phyloP scores from a whole-genome alignment of 2,113 vertebrate species.

The Hepsetus odoe region DNA sequence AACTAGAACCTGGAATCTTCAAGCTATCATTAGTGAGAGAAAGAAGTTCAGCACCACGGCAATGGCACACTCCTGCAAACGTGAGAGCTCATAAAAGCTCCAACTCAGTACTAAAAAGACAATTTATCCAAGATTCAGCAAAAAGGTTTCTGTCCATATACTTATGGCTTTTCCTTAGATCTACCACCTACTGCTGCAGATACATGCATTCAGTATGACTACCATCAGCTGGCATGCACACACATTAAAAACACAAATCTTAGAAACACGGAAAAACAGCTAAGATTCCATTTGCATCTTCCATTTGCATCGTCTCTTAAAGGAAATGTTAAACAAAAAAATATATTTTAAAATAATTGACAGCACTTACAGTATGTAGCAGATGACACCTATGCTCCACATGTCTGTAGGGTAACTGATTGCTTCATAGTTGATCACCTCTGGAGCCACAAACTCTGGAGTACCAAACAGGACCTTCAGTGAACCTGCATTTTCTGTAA shows the following conservation, averaged over 20 bases:
- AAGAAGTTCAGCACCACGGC: constrained; percentile 1
- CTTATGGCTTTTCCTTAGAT: background rate
- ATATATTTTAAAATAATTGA: too few relatives aligned
- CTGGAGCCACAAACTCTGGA: constrained; percentile 97
- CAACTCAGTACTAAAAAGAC: constrained; percentile 21
- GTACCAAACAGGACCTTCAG: constrained; percentile 98
- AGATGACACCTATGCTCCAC: constrained; percentile 99
- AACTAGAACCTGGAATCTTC: constrained; percentile 8
- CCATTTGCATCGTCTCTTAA: too few relatives aligned
- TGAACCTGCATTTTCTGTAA: constrained; percentile 86
- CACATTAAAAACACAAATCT: too few relatives aligned
- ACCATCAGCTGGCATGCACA: constrained; percentile 13
- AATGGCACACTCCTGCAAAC: constrained; percentile 20
- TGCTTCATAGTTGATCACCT: constrained; percentile 97
- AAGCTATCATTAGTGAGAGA: constrained; percentile 12
- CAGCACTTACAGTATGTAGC: constrained; percentile 97
- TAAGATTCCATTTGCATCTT: too few relatives aligned
- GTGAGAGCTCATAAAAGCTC: constrained; percentile 11
- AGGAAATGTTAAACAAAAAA: too few relatives aligned
- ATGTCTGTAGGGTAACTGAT: constrained; percentile 96
- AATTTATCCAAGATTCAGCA: background rate
- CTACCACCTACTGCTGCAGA: background rate
- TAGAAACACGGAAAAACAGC: background rate
- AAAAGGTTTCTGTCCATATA: background rate
- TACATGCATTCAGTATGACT: constrained; percentile 6